Percentiles rank a stretch among this genome's conserved stretches.
phyloP scores from a whole-genome alignment of 2,797 vertebrate genomes.

The Rachycentron canadum region DNA sequence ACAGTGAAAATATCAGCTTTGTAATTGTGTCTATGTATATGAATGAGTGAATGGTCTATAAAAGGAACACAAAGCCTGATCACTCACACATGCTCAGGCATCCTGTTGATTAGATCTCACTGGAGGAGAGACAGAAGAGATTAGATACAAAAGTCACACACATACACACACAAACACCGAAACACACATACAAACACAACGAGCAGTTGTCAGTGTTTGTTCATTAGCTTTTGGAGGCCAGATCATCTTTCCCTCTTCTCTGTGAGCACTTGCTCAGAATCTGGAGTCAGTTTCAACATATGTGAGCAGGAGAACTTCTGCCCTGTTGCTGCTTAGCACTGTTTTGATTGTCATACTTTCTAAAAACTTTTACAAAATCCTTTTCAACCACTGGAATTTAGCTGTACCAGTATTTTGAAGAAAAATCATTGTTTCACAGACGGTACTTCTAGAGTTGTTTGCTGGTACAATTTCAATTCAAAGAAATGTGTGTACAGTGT shows the following conservation, averaged over 20 bases:
- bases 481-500: not conserved
- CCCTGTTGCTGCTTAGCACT: not conserved
- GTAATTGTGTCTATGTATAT: slow-evolving; percentile 12
- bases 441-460: too few relatives aligned
- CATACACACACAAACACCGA: slow-evolving; percentile 15
- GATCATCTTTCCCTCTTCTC: slow-evolving; percentile 32
- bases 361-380: too few relatives aligned
- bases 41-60: slow-evolving; percentile 48
- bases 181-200: slow-evolving; percentile 10
- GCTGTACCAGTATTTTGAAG: not conserved
- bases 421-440: not conserved
- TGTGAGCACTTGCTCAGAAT: not conserved
- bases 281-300: slow-evolving; percentile 2
- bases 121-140: slow-evolving; percentile 61
- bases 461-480: too few relatives aligned
- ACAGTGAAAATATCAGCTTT: slow-evolving; percentile 12
- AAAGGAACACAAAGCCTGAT: slow-evolving; percentile 53
- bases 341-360: too few relatives aligned
- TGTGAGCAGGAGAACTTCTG: not conserved
- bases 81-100: slow-evolving; percentile 86
- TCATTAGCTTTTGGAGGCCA: slow-evolving; percentile 20
- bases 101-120: slow-evolving; percentile 71
- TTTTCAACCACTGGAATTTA: not conserved
- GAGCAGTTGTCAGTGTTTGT: slow-evolving; percentile 61
- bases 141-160: slow-evolving; percentile 52